Evolutionary conservation across 2,888 invertebrate species (phyloP), one percentile per base, ranked within the genome.

Genomic region (Campoplex capitator): DNA sequence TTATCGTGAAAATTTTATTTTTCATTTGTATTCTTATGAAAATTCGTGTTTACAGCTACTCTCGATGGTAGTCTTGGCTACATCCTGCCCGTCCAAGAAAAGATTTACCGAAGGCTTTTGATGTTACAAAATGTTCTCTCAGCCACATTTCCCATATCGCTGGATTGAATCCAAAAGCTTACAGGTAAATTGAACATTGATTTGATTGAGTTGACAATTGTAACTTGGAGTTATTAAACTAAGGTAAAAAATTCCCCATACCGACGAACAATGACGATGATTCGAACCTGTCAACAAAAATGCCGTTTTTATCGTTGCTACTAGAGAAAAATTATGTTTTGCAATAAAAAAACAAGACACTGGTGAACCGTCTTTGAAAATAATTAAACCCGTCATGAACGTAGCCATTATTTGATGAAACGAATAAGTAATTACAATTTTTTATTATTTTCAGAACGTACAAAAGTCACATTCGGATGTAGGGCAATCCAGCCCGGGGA

Each of bases 101-200:
- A 99, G 95, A 97, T 98, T 65, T 99, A 99, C 94, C 95, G 99
- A 3, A 95, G 99, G 38, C 95, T 99, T 91, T 96, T 98, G 74
- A 99, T 99, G 99, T 95, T 99, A 92, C 99, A 99, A 95, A 99
- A 99, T 94, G 98, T 99, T 0, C 95, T 99, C 92, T 97, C 76
- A 97, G 97, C 84, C 98, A 98, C 93, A 97, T 98, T 92, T 97
- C 97, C 51, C 99, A 99, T 93, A 95, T 97, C 67, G 98, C 98
- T 68, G 99, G 99, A 0, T 96, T 99, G 62, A 99, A 99, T 95
- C 99, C 99, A 0, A 97, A 98, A 94, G 96, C 97, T 3, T 97
- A 96, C 94, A 96, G 98, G 98, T 97, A 58, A 62, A 35, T 18
- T 51, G 42, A 1, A 35, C 42, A 42, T 35, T 2, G n/a, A 11